These are phyloP conservation scores for Leistus spinibarbis DNA, from an alignment of 2,888 invertebrate species.

Conservation along the genomic window DNA sequence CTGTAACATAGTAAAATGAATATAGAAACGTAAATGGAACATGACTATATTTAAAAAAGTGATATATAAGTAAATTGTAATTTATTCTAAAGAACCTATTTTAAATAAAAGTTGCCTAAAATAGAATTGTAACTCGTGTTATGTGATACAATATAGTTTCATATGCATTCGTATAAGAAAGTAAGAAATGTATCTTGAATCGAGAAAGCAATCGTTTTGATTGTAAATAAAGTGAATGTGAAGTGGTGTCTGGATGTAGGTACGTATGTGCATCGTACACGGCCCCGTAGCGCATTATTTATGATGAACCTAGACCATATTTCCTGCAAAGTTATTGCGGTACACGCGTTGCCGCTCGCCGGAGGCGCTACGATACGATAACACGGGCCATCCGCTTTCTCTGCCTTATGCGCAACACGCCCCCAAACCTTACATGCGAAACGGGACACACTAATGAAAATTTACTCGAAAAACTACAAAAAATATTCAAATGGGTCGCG, in stretches of 20 bases:
- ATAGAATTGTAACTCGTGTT: too few relatives aligned
- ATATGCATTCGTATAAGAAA: too few relatives aligned
- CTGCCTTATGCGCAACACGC: neutral
- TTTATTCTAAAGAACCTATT: too few relatives aligned
- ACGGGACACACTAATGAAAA: too few relatives aligned
- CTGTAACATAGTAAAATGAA: too few relatives aligned
- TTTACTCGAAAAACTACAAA: neutral
- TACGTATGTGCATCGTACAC: conserved; percentile 4
- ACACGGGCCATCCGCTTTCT: neutral
- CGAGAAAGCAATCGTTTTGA: neutral
- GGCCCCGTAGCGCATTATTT: conserved; percentile 30
- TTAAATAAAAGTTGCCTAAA: too few relatives aligned
- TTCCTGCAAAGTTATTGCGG: conserved; percentile 26
- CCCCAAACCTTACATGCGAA: neutral
- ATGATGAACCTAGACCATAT: conserved; percentile 27
- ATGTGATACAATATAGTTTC: too few relatives aligned
- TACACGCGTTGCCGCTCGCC: conserved; percentile 14
- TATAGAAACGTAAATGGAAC: too few relatives aligned
- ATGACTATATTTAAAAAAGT: too few relatives aligned
- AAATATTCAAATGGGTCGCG: neutral
- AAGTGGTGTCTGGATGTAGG: neutral
- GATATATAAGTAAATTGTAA: too few relatives aligned
- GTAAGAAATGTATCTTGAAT: too few relatives aligned
- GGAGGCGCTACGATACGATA: conserved; percentile 15
- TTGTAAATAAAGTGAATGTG: neutral